Conservation (phyloP, 2,797 vertebrate species). For the Sebastes paucispinis region DNA sequence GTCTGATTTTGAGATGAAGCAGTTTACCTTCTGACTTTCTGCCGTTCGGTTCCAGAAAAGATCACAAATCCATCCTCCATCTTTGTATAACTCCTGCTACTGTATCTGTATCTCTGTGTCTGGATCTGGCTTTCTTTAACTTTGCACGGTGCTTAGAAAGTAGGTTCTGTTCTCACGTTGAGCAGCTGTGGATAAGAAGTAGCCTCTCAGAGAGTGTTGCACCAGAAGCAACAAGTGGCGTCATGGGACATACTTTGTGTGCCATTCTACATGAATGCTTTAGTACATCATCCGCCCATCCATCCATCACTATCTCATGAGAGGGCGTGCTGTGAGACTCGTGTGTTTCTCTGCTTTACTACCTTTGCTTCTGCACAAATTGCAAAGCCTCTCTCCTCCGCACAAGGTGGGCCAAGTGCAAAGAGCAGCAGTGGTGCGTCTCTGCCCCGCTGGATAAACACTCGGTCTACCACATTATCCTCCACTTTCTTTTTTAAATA, state of each 20-base stretch:
- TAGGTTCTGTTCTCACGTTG: slow-evolving; percentile 2
- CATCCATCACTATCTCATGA: slow-evolving; percentile 37
- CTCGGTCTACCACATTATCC: slow-evolving; percentile 40
- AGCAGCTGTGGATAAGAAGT: background rate
- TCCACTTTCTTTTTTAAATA: slow-evolving; percentile 40
- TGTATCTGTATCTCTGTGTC: background rate
- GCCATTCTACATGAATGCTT: slow-evolving; percentile 39
- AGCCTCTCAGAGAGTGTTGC: slow-evolving; percentile 3
- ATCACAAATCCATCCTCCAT: background rate
- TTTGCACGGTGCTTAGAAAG: background rate
- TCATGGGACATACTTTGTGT: slow-evolving; percentile 24
- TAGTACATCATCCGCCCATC: slow-evolving; percentile 25
- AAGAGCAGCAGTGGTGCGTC: slow-evolving; percentile 33
- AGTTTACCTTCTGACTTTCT: slow-evolving; percentile 21
- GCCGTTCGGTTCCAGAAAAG: background rate
- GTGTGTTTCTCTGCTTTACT: slow-evolving; percentile 20
- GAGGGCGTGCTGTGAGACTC: slow-evolving; percentile 14
- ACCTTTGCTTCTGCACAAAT: slow-evolving; percentile 26
- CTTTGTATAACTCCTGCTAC: slow-evolving; percentile 6
- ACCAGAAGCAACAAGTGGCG: slow-evolving; percentile 32
- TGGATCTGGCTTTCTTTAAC: background rate
- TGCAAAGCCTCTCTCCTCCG: slow-evolving; percentile 24
- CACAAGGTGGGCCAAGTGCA: slow-evolving; percentile 24
- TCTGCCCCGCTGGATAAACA: slow-evolving; percentile 44
- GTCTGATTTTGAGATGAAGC: slow-evolving; percentile 27